Base-by-base conservation (phyloP, 2,113 vertebrate species). In the Osmerus eperlanus region DNA sequence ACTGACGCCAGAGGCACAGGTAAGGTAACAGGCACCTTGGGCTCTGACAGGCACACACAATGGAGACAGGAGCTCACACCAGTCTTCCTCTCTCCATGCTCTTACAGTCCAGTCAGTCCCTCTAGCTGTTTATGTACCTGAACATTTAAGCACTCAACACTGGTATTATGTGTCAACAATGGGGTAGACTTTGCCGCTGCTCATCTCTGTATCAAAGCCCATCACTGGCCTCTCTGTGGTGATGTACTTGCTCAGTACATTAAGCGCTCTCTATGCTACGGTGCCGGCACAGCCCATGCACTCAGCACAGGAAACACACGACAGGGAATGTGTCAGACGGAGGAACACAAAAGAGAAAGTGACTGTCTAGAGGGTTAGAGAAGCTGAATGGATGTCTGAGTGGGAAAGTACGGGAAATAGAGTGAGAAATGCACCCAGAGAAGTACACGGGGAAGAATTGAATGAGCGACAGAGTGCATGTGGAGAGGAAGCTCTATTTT, bases 401-500 rank as follows among this genome's bases (percentile, higher is more conserved):
- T 47, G 51, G 52, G 23, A 16, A 66, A 28, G 66, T 36, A 77
- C 80, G 80, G 68, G 71, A 79, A 73, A 59, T 23, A 28, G 61
- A 60, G 63, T 54, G 47, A 74, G 36, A 29, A 53, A 65, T 36
- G 36, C 62, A 65, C 19, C 5, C 54, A 65, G 29, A 32, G 14
- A 61, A 73, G 6, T 15, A 67, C 55, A 58, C 0, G 28, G 0
- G 0, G 28, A 1, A 62, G 25, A 32, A 5, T 19, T 16, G 60
- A 55, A 65, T 3, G 63, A 19, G 32, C 41, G 29, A 4, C n/a
- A 28, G 36, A 0, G 64, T 47, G 60, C 13, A 55, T 1, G 23
- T 8, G 12, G 58, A 41, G 52, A 36, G 29, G 23, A 11, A 1
- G 19, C 53, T 78, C 60, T 84, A 66, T 88, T 85, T 85, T 80